Evolutionary conservation across 2,113 vertebrate genomes (phyloP).

Genomic region (Heterotis niloticus): DNA sequence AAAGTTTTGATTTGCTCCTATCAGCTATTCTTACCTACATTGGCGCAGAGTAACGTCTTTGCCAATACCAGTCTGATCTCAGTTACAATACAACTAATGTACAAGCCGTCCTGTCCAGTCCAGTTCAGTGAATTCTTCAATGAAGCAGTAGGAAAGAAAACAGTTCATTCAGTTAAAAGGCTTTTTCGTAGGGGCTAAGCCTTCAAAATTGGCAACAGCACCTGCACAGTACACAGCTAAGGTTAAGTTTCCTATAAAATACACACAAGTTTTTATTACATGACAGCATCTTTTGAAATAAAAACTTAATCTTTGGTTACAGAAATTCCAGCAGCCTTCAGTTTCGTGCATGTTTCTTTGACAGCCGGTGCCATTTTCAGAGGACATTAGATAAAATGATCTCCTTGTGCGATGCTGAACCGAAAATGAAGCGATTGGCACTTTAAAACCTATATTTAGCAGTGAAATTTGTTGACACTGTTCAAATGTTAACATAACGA

Average conservation of each 20-base stretch:
- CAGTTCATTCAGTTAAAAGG: conserved; percentile 47
- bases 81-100: conserved; percentile 28
- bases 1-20: conserved; percentile 30
- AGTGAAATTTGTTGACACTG: neutral
- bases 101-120: conserved; percentile 26
- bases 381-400: neutral
- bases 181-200: conserved; percentile 25
- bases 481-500: neutral
- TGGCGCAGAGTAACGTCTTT: conserved; percentile 24
- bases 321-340: conserved; percentile 5
- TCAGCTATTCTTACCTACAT: conserved; percentile 27
- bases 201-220: conserved; percentile 19
- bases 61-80: conserved; percentile 30
- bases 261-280: conserved; percentile 1
- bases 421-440: neutral
- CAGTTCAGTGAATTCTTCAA: conserved; percentile 57
- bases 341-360: neutral
- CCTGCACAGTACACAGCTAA: neutral
- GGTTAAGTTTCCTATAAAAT: neutral
- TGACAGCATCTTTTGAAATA: conserved; percentile 4
- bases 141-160: conserved; percentile 55
- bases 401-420: neutral
- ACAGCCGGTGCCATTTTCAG: conserved; percentile 22
- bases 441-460: neutral
- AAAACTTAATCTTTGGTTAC: neutral